Base-by-base conservation (phyloP, 2,113 vertebrate genomes). In the Nycticebus coucang region DNA sequence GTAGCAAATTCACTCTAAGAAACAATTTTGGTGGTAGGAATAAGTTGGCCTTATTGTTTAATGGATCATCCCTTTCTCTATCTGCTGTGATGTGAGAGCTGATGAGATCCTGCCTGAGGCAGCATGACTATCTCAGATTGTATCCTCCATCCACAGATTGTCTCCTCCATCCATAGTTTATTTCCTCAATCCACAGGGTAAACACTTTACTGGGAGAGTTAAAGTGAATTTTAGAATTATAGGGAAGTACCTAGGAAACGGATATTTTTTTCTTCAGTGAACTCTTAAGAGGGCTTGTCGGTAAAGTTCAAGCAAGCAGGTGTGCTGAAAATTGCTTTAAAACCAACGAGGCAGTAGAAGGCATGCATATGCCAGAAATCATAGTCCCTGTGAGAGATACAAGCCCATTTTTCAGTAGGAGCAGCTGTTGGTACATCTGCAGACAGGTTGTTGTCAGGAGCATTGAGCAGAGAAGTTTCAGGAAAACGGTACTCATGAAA, bases 391-490 rank as follows among this genome's bases (percentile, higher is more conserved):
- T 82, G 97, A 97, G 95, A 98, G 68, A 93, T 80, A 95, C n/a
- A 87, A 77, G 85, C 71, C 93, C 59, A 45, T 97, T 93, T 96
- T 97, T 97, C 77, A 35, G 53, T 91, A 84, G 60, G 95, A 97
- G 95, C 87, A 98, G 92, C 91, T 97, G 84, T 79, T 96, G 75
- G 41, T 96, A 79, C 97, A 84, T 91, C 95, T 98, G 89, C 86
- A 91, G 91, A 98, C 94, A 96, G 88, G 93, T 97, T 96, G 97
- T 90, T 98, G 97, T 97, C 95, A 97, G 93, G 96, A 86, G 80
- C 97, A 97, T 90, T 35, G 97, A 98, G 94, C 66, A 45, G 93
- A 97, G 85, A 97, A 88, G 97, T 98, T 97, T 97, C 93, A 96
- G 87, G 87, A 97, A 62, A 96, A 98, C 94, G 60, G 18, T 7